Base-by-base conservation (phyloP, 2,113 vertebrate species). In the Chaenogobius annularis region DNA sequence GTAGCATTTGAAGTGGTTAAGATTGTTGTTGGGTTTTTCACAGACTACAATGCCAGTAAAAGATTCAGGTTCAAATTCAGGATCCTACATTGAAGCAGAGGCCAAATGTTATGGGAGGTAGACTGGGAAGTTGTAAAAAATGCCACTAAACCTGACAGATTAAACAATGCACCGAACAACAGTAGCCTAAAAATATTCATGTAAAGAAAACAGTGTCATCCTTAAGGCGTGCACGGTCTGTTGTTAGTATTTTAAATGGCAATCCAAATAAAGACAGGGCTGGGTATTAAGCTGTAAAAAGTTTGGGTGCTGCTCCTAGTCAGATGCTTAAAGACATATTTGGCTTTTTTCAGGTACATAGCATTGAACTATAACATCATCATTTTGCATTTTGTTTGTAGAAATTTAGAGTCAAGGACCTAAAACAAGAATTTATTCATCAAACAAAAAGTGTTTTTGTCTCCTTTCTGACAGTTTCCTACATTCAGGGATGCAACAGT, bases 1-100 rank as follows among this genome's bases (percentile, higher is more conserved):
- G 69, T 94, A 98, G 66, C 97, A 96, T 82, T 95, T 96, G 83
- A 98, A 99, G 89, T 92, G 93, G 82, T 94, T 96, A 81, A 99
- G 94, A 74, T 91, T 90, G 87, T 94, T 95, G 88, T 95, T 96
- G 77, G 98, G 98, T 62, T 88, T 95, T 89, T 98, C 96, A 80
- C 96, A 98, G 87, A 95, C 76, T 5, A 98, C 92, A 1, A 87
- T 91, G 23, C 91, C 90, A 44, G 80, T 86, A 88, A 98, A 99
- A 79, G 78, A 73, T 73, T 95, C 93, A 0, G 96, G 96, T 10
- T 92, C 82, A 85, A 92, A 92, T 10, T 68, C 75, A 46, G 77
- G 72, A 66, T 74, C 65, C 92, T 93, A 75, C 31, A 74, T 26
- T 83, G 1, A 44, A 72, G 43, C 63, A 26, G 22, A 80, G 50